Evolutionary conservation across 2,113 vertebrate genomes (phyloP), one percentile per base, ranked within the genome.

Genomic region (Petromus typicus): DNA sequence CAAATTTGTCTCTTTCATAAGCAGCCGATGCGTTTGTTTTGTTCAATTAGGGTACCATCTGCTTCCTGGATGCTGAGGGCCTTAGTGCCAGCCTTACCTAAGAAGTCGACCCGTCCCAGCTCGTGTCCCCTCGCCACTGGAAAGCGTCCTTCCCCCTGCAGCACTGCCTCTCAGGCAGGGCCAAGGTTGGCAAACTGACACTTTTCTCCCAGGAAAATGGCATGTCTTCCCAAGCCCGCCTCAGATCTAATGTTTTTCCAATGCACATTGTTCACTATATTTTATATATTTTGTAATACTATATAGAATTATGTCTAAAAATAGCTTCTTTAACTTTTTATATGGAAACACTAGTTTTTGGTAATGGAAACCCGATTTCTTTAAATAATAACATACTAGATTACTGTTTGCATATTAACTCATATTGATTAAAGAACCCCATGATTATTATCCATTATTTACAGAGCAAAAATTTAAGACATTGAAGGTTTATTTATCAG

Each of bases 1-100:
- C 93, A 86, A 96, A 94, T 96, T 93, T 67, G 85, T 96, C 95
- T 95, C 51, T 95, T 97, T 92, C 59, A 93, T 45, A 95, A 92
- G 73, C 66, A 61, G 34, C 67, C 40, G 40, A 80, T 71, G 83
- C 25, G 40, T 96, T 92, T 92, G 61, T 82, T 78, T 61, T 93
- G 95, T 86, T 48, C 22, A 95, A 91, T 45, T 78, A 83, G 43
- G 75, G 64, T 61, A 80, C 95, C 95, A 95, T 97, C 96, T 97
- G 95, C 86, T 97, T 97, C 67, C 87, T 95, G 40, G 76, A 90
- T 13, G 10, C 71, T 86, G 79, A 69, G 76, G 94, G 88, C 63
- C 85, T 94, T 96, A 85, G 34, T 64, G 86, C 16, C 79, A 80
- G 78, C 51, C 81, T 89, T 78, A 95, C 51, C 25, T 56, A 73